These are phyloP conservation scores for Melanchra persicariae DNA, from an alignment of 2,888 invertebrate genomes.

Conservation along the genomic window DNA sequence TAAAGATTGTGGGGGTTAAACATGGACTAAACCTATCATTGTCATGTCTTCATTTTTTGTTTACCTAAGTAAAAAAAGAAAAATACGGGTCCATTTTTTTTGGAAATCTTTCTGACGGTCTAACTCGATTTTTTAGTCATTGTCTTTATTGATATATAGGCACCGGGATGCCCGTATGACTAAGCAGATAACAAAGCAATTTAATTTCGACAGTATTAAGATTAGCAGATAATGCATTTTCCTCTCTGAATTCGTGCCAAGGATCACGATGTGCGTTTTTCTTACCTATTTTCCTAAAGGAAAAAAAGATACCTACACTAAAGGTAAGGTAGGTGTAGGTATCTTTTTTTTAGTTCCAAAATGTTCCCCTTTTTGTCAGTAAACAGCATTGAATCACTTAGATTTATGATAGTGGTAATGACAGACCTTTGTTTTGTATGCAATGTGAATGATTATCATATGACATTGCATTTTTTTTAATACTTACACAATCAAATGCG, in stretches of 20 bases:
- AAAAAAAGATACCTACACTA: no score
- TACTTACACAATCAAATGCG: neutral
- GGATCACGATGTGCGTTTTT: neutral
- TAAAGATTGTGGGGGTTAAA: no score
- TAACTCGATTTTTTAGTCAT: no score
- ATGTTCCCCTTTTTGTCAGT: neutral
- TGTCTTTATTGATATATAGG: no score
- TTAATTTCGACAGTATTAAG: neutral
- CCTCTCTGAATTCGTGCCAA: slow-evolving; percentile 9
- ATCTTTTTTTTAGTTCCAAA: neutral
- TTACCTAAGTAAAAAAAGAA: no score
- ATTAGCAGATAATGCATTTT: neutral
- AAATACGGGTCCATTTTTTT: no score
- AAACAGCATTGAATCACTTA: slow-evolving; percentile 25
- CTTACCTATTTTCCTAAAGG: slow-evolving; percentile 6
- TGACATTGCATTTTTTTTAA: slow-evolving; percentile 1
- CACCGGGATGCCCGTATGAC: neutral
- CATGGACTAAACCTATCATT: no score
- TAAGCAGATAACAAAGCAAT: neutral
- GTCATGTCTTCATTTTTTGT: no score
- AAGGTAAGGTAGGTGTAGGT: no score
- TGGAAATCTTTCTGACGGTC: no score
- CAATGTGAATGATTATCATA: slow-evolving; percentile 20
- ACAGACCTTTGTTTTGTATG: slow-evolving; percentile 14
- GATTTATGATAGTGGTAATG: slow-evolving; percentile 14